Conservation (phyloP, 2,888 invertebrate species). For the Keiferia lycopersicella region DNA sequence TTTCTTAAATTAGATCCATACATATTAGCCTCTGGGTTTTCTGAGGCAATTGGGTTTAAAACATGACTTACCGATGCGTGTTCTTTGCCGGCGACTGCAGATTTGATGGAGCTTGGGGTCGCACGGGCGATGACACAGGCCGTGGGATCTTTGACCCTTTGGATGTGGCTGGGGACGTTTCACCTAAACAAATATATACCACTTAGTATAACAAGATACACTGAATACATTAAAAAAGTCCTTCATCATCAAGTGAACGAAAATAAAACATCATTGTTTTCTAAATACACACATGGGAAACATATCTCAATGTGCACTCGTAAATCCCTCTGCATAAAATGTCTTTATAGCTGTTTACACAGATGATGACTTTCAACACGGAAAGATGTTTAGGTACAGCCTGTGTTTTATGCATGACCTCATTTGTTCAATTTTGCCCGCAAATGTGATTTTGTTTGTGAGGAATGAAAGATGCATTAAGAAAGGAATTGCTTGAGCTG, state of each 20-base stretch:
- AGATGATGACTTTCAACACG: constrained; percentile 27
- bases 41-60: constrained; percentile 2
- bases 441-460: background rate
- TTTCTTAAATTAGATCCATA: too few species aligned
- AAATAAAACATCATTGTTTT: too few species aligned
- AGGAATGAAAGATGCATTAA: background rate
- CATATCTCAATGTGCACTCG: constrained; percentile 2
- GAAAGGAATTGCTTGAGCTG: too few species aligned
- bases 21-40: too few species aligned
- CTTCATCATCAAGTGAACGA: too few species aligned
- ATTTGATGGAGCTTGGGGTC: constrained; percentile 72
- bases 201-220: background rate
- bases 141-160: constrained; percentile 88
- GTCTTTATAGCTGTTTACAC: constrained; percentile 26
- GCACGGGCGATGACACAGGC: constrained; percentile 87
- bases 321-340: constrained; percentile 1
- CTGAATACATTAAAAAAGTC: too few species aligned
- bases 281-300: background rate
- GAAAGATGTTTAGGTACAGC: constrained; percentile 12
- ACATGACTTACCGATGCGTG: constrained; percentile 59
- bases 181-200: constrained; percentile 50
- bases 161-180: constrained; percentile 71
- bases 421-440: background rate
- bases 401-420: background rate
- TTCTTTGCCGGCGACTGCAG: constrained; percentile 70